phyloP scores from a whole-genome alignment of 1,140 invertebrate genomes.

The Centruroides vittatus region DNA sequence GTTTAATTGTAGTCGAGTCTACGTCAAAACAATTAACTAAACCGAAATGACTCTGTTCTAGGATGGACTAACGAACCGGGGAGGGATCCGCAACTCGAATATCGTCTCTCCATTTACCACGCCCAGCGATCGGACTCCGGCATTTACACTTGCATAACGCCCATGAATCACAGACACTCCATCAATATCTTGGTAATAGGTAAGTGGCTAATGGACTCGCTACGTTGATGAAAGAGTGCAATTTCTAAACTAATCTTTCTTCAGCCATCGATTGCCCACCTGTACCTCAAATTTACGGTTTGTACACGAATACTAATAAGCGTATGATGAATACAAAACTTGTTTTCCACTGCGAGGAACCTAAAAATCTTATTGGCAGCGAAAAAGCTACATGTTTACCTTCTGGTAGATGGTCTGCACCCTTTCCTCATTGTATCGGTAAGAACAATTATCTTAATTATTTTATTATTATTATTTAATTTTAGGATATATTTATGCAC shows the following conservation, averaged over 20 bases:
- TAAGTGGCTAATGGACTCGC: conserved; percentile 19
- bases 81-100: conserved; percentile 59
- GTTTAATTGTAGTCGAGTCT: no score
- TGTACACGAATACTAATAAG: conserved; percentile 47
- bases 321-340: conserved; percentile 58
- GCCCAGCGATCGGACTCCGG: conserved; percentile 64
- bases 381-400: conserved; percentile 54
- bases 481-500: no score
- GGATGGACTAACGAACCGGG: conserved; percentile 64
- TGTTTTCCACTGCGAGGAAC: conserved; percentile 56
- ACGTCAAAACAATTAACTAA: no score
- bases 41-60: neutral
- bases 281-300: conserved; percentile 47
- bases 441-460: conserved; percentile 19
- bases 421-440: conserved; percentile 66
- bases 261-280: conserved; percentile 56
- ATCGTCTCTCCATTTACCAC: conserved; percentile 59
- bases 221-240: no score
- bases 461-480: no score
- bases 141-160: conserved; percentile 61
- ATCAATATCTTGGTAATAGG: conserved; percentile 62
- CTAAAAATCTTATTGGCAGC: conserved; percentile 58
- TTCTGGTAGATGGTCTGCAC: conserved; percentile 67
- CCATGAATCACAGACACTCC: conserved; percentile 59
- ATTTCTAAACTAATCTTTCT: conserved; percentile 1